Conservation (phyloP, 2,113 vertebrate species). For the Montifringilla adamsi region DNA sequence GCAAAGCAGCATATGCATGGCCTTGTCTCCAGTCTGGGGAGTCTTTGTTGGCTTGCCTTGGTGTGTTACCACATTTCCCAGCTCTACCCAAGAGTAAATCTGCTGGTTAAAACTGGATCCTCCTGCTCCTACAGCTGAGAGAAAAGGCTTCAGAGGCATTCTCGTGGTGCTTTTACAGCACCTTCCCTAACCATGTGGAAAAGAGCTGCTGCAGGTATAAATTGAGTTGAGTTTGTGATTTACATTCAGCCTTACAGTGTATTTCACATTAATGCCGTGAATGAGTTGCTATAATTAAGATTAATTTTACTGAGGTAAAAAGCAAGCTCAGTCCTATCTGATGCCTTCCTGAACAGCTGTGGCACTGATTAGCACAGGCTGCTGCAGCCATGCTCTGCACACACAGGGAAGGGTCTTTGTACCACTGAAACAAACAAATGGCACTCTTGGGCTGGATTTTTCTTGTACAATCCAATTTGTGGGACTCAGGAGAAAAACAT, state of each 20-base stretch:
- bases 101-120: not conserved
- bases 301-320: slow-evolving; percentile 54
- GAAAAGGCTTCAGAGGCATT: not conserved
- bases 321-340: not conserved
- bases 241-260: slow-evolving; percentile 8
- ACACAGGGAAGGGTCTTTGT: not conserved
- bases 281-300: slow-evolving; percentile 54
- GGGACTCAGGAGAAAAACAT: not conserved
- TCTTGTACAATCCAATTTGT: not conserved
- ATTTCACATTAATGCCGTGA: slow-evolving; percentile 43
- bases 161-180: not conserved
- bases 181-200: not conserved
- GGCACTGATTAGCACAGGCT: not conserved
- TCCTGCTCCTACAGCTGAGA: not conserved
- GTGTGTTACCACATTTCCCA: not conserved
- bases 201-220: slow-evolving; percentile 26
- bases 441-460: not conserved
- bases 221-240: slow-evolving; percentile 44
- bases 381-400: not conserved
- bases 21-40: not conserved
- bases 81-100: not conserved
- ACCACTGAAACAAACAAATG: not conserved
- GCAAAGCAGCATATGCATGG: not conserved
- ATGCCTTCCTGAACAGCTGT: slow-evolving; percentile 11
- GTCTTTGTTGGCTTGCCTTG: not conserved